Evolutionary conservation across 2,888 invertebrate species (phyloP).

Genomic region (Papilio gigon): DNA sequence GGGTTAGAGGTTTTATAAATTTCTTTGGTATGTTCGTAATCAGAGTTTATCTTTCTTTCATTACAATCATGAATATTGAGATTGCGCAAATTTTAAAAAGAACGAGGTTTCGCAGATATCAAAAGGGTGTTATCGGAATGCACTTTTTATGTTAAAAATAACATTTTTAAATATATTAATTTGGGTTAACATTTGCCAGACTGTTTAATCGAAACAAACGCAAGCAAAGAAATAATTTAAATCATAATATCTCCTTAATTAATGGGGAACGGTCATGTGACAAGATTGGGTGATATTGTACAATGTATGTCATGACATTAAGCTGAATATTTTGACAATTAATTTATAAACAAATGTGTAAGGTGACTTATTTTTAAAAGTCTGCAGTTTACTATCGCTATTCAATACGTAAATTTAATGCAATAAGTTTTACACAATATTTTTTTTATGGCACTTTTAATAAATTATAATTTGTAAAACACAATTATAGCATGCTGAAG

Average conservation of each 20-base stretch:
- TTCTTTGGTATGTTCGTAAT: neutral
- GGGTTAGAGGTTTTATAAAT: neutral
- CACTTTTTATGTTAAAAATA: constrained; percentile 13
- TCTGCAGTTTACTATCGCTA: neutral
- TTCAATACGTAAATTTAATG: neutral
- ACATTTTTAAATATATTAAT: constrained; percentile 1
- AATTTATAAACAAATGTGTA: neutral
- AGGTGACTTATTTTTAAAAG: neutral
- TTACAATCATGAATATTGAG: neutral
- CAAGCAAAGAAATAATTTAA: neutral
- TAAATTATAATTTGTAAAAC: no score
- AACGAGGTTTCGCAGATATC: constrained; percentile 6
- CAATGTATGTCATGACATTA: neutral
- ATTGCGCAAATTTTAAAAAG: neutral
- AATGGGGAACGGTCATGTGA: neutral
- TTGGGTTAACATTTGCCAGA: neutral
- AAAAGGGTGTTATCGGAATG: constrained; percentile 11
- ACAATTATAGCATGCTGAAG: no score
- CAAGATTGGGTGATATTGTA: neutral
- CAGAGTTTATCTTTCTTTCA: constrained; percentile 5
- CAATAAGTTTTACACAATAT: no score
- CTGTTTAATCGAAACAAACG: neutral
- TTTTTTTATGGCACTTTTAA: no score
- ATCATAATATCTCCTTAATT: neutral
- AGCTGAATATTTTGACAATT: neutral